Base-by-base conservation (phyloP, 2,888 invertebrate species). In the Automeris io region DNA sequence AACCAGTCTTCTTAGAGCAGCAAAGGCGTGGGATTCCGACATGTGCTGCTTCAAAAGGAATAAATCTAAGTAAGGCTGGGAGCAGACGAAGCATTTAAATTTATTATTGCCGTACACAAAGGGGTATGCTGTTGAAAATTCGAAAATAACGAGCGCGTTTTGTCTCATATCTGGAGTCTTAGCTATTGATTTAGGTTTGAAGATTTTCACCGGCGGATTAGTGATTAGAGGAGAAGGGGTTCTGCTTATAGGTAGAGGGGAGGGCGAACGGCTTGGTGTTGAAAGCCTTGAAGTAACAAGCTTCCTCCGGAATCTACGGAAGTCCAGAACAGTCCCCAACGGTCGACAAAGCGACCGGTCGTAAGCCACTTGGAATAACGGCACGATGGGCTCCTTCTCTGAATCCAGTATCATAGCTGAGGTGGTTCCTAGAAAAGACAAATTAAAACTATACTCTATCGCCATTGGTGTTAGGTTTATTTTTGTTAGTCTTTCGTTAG, bases 281-380 rank as follows among this genome's bases (percentile, higher is more conserved):
- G 69, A 59, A 9, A 39, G 4, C 45, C 35, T 42, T 29, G 41
- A 41, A 46, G 37, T 22, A 39, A 12, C 18, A 9, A 19, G 21
- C 25, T 18, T 45, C 36, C 8, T 23, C 11, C 19, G 36, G 44
- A 79, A 49, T 57, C 69, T 77, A 42, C 54, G 63, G 64, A 82
- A 79, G 67, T 83, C 71, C 37, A 63, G 45, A 37, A 85, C 48
- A 0, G 83, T 82, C 23, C 85, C 85, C 48, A 85, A 58, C 19
- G 85, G 85, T 56, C 57, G 81, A 74, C 85, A 85, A 5, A 83
- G 61, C 43, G 63, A 81, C 46, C 80, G 66, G 66, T 86, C 85
- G 57, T 86, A 86, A 39, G 67, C 69, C 42, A 86, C 85, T 76
- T 85, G 85, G 57, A 86, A 86, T 43, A 86, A 62, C 41, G 85